Percentiles rank a stretch among this genome's conserved stretches.
Conservation (phyloP, 2,797 vertebrate genomes). For the Enteromius afrohamiltoni region DNA sequence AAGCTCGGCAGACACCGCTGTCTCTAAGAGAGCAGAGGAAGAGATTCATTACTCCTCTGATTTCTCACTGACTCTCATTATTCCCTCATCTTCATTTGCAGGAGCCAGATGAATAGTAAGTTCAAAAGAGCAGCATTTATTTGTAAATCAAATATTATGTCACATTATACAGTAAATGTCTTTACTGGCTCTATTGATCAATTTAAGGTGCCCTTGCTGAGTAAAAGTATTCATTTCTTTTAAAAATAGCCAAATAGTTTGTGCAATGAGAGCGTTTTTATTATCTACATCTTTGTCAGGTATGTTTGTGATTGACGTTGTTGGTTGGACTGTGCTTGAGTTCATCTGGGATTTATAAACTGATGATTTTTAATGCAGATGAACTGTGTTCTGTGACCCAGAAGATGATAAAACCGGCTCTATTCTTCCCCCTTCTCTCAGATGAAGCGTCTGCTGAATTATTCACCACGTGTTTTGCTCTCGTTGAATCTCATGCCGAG, state of each 20-base stretch:
- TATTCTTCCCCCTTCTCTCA: neutral
- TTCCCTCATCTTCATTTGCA: conserved; percentile 70
- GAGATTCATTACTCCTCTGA: conserved; percentile 71
- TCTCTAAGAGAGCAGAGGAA: conserved; percentile 71
- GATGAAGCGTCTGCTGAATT: neutral
- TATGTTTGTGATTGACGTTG: neutral
- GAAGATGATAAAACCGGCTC: neutral
- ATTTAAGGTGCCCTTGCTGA: neutral
- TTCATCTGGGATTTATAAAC: neutral
- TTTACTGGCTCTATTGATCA: neutral
- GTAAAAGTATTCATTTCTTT: no score
- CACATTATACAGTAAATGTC: neutral
- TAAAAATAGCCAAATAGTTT: no score
- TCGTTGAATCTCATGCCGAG: neutral
- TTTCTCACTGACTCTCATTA: conserved; percentile 68
- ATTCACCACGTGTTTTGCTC: neutral
- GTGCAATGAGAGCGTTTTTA: neutral
- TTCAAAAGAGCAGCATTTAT: neutral
- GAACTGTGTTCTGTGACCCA: neutral
- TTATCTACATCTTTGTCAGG: neutral
- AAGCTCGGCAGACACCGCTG: conserved; percentile 70
- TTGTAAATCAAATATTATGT: neutral
- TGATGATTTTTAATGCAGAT: neutral
- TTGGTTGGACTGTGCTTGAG: neutral
- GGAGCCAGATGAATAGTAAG: conserved; percentile 9